Evolutionary conservation across 1,140 invertebrate genomes (phyloP), one percentile per base, ranked within the genome.

Genomic region (Daktulosphaira vitifoliae): DNA sequence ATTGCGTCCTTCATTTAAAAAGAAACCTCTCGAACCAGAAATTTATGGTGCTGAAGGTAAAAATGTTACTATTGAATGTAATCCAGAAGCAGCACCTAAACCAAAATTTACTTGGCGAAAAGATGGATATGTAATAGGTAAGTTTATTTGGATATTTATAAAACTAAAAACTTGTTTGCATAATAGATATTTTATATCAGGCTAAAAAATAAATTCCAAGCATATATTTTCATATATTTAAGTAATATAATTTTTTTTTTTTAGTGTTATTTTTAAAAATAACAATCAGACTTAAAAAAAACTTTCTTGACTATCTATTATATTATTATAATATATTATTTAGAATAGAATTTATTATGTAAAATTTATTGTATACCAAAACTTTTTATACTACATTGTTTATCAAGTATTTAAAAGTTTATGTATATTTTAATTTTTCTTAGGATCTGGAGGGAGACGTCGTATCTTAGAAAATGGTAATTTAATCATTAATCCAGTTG

Each of bases 71-170:
- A 86, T 98, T 54, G 79, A 82, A 39, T 98, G 95, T 76, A 84
- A 89, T 70, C 94, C 95, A 0, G 95, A 98, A 79, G 93, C 92
- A 18, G 92, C 94, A 3, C 95, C 96, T 1, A 81, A 79, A 68
- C 91, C 95, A 0, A 84, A 84, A 69, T 93, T 93, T 72, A 80
- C 83, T 42, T 98, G 94, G 94, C 88, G 88, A 72, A 93, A 93
- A 75, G 87, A 97, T 78, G 89, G 87, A 18, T 85, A 85, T 71
- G 77, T 87, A 2, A 81, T 95, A 51, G 89, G 86, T 66, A 77
- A 70, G 51, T 33, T 26, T 2, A n/a, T n/a, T n/a, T n/a, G n/a
- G n/a, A n/a, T n/a, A n/a, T n/a, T n/a, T n/a, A n/a, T n/a, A n/a
- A n/a, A n/a, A n/a, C n/a, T n/a, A n/a, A n/a, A n/a, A n/a, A n/a